These are phyloP conservation scores for Regulus satrapa DNA, from an alignment of 2,113 vertebrate genomes.

Conservation along the genomic window DNA sequence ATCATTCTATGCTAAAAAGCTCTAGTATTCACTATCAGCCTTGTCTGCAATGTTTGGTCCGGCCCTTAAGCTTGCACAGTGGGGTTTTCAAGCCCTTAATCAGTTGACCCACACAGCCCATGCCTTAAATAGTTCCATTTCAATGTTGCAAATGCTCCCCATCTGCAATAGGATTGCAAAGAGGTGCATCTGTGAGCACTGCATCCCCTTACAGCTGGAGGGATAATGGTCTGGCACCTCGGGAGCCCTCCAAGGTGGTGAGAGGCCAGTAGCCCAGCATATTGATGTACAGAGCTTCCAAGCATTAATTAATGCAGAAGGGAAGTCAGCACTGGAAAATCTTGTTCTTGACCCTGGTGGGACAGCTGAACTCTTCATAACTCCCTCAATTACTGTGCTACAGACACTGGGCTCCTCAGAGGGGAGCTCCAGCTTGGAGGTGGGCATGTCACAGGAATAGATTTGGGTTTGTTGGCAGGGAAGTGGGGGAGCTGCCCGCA, in stretches of 20 bases:
- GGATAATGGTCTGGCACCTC: neutral
- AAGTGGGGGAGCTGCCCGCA: neutral
- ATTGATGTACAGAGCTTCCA: neutral
- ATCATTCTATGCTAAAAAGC: neutral
- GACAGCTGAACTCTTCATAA: neutral
- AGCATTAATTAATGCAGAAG: neutral
- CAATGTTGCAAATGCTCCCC: neutral
- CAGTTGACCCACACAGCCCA: neutral
- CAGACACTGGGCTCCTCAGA: neutral
- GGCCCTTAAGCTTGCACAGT: neutral
- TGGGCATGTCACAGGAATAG: neutral
- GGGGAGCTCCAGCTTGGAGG: neutral
- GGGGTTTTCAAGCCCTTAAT: neutral
- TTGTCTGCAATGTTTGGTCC: neutral
- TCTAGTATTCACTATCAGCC: neutral
- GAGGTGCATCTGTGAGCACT: neutral
- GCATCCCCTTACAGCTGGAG: neutral
- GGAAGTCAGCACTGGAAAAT: slow-evolving; percentile 3
- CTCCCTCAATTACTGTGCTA: neutral
- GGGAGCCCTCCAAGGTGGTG: neutral
- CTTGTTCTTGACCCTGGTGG: neutral
- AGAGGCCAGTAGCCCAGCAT: fast-evolving
- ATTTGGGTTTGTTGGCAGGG: neutral
- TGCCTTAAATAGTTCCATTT: neutral
- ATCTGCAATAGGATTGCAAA: neutral